Base-by-base conservation (phyloP, 2,113 vertebrate genomes). In the Sylvilagus bachmani region DNA sequence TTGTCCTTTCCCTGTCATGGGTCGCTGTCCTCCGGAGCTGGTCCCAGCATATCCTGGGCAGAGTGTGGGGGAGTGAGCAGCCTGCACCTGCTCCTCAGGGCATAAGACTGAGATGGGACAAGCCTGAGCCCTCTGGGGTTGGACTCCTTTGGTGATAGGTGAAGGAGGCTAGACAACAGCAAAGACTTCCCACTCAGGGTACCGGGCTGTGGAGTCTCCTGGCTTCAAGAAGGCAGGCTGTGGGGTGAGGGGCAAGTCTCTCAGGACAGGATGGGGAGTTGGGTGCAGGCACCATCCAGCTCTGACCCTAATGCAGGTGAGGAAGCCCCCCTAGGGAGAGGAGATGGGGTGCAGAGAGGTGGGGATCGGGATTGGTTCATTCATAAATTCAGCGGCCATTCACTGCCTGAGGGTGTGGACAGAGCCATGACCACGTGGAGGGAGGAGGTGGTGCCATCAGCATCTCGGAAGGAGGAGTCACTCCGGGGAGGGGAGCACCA, bases 121-220 rank as follows among this genome's bases (percentile, higher is more conserved):
- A 61, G 51, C 12, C 38, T n/a, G 38, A 64, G 87, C 91, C 17
- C 44, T 44, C 31, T 86, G 55, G 19, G 55, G 55, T 58, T 58
- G 19, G 55, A 19, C 69, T 87, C 66, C 16, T 33, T 33, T 53
- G 64, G 61, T 71, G 62, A 36, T 77, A 21, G 64, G 93, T 80
- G 64, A 70, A 14, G 27, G 62, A 87, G 44, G 71, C 22, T 7
- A 87, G 90, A 90, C 69, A 58, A 25, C 11, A 33, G 83, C 55
- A 86, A 94, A 90, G 81, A 88, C 69, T 92, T 90, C 36, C 84
- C 89, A 51, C 49, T 3, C 51, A 38, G 17, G 29, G 12, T 78
- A 64, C 90, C 38, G 31, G 21, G 58, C 62, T 90, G n/a, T 78
- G 38, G 66, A 71, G 53, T 58, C 58, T 71, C n/a, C 82, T 75